phyloP scores from a whole-genome alignment of 2,888 invertebrate genomes.

The Nemotelus nigrinus region DNA sequence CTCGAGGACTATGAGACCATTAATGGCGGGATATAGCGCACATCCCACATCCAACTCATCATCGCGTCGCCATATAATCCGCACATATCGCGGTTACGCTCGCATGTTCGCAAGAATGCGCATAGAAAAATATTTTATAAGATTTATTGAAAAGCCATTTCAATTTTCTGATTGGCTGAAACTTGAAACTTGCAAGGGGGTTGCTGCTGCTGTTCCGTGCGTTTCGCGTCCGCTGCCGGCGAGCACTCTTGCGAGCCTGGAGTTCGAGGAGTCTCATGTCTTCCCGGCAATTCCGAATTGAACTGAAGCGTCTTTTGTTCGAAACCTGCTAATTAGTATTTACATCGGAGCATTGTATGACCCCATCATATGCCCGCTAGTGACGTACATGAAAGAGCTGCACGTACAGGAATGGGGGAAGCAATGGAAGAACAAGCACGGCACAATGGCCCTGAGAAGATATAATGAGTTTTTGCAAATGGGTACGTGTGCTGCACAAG shows the following conservation, averaged over 20 bases:
- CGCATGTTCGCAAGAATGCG: slow-evolving; percentile 18
- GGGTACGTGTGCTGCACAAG: slow-evolving; percentile 47
- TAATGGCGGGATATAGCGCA: slow-evolving; percentile 41
- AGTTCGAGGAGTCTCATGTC: slow-evolving; percentile 5
- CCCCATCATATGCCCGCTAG: slow-evolving; percentile 46
- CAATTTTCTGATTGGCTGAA: slow-evolving; percentile 50
- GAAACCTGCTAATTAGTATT: slow-evolving; percentile 51
- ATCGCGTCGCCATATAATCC: slow-evolving; percentile 29
- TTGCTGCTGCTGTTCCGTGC: not conserved
- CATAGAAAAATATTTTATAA: slow-evolving; percentile 47
- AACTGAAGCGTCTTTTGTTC: slow-evolving; percentile 50
- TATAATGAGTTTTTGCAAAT: slow-evolving; percentile 47
- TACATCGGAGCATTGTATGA: slow-evolving; percentile 48
- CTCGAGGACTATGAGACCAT: slow-evolving; percentile 23
- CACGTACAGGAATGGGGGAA: slow-evolving; percentile 36
- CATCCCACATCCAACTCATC: slow-evolving; percentile 24
- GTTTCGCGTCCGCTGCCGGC: not conserved
- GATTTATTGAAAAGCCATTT: slow-evolving; percentile 50
- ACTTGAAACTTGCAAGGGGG: slow-evolving; percentile 42
- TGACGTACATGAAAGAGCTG: slow-evolving; percentile 34
- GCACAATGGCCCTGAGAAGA: slow-evolving; percentile 38
- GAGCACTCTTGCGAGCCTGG: not conserved
- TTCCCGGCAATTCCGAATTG: slow-evolving; percentile 41
- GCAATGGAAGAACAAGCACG: slow-evolving; percentile 39
- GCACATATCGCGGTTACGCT: not conserved